Percentiles rank a stretch among this genome's conserved stretches.
Conservation (phyloP, 30 jellyfish, hydroid and myxozoan genomes). For the Mastigias papua region DNA sequence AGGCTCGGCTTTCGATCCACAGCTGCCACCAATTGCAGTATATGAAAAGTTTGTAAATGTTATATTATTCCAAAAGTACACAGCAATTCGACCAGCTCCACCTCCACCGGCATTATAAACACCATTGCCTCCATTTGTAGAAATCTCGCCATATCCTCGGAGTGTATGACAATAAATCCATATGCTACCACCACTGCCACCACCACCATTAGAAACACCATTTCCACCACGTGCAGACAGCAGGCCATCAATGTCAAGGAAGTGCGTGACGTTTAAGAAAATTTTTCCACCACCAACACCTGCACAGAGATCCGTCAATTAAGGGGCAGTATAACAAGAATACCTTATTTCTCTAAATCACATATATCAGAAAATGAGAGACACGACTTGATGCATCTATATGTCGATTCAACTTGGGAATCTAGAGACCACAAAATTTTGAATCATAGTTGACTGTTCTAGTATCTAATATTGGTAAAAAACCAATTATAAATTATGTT, state of each 20-base stretch:
- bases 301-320: not conserved
- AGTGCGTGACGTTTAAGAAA: conserved; percentile 64
- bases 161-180: conserved; percentile 75
- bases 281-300: conserved; percentile 80
- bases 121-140: conserved; percentile 73
- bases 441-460: not conserved
- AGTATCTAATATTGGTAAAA: not conserved
- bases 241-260: conserved; percentile 68
- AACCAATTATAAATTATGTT: too few species aligned
- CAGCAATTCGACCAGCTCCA: conserved; percentile 74
- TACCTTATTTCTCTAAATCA: too few species aligned
- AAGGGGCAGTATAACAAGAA: too few species aligned
- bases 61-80: conserved; percentile 64
- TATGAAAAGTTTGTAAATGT: conserved; percentile 66
- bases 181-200: conserved; percentile 82
- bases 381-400: too few species aligned
- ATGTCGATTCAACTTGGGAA: too few species aligned
- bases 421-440: not conserved
- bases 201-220: conserved; percentile 67
- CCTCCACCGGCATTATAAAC: conserved; percentile 72
- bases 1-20: conserved; percentile 56
- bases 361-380: not conserved
- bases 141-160: conserved; percentile 73
- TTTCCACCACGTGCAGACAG: conserved; percentile 68
- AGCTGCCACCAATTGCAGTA: conserved; percentile 67